Evolutionary conservation across 2,797 vertebrate species (phyloP).

Genomic region (Alectoris magna): DNA sequence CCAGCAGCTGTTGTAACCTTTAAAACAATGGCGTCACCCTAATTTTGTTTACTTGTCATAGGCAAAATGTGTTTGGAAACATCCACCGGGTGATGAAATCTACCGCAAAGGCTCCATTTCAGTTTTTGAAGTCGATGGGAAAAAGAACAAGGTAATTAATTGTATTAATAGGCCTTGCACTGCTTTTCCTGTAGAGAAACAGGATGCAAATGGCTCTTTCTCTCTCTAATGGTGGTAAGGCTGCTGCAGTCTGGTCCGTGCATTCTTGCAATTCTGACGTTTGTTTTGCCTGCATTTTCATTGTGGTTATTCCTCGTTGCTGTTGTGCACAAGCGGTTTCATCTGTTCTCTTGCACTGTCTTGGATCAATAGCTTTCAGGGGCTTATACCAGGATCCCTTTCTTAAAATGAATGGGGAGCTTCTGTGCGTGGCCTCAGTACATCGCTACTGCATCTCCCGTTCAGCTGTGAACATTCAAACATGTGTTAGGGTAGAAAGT

Average conservation of each 20-base stretch:
- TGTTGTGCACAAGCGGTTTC: background rate
- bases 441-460: background rate
- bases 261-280: background rate
- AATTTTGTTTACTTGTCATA: slow-evolving; percentile 46
- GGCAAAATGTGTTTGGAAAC: slow-evolving; percentile 99
- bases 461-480: background rate
- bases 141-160: slow-evolving; percentile 95
- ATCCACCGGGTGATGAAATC: slow-evolving; percentile 97
- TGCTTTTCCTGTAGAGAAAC: background rate
- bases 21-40: background rate
- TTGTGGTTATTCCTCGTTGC: background rate
- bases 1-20: background rate
- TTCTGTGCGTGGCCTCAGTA: background rate
- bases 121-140: slow-evolving; percentile 98
- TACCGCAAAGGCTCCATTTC: slow-evolving; percentile 97
- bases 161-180: fast-evolving
- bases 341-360: background rate
- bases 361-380: background rate
- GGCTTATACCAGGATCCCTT: background rate
- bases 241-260: background rate
- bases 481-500: background rate
- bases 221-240: background rate
- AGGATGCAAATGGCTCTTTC: background rate
- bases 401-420: background rate
- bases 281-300: background rate